These are phyloP conservation scores for Sebastes aleutianus DNA, from an alignment of 2,797 vertebrate species.

Conservation along the genomic window DNA sequence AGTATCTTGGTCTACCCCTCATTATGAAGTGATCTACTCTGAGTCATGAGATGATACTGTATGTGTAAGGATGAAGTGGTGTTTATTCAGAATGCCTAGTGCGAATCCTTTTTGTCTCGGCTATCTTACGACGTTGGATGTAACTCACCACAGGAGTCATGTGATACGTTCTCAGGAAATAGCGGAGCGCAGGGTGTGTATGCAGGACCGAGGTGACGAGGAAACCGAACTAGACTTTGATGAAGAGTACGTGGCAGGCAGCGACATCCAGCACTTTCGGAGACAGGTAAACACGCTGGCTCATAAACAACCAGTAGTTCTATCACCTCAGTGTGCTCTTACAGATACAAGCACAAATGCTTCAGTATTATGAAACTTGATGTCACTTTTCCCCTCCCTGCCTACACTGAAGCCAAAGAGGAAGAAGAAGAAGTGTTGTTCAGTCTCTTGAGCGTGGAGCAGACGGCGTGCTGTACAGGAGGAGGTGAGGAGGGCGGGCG, in stretches of 20 bases:
- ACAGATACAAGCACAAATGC: not conserved
- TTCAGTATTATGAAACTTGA: constrained; percentile 20
- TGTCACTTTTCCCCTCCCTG: not conserved
- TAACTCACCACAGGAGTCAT: not conserved
- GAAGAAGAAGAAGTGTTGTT: constrained; percentile 88
- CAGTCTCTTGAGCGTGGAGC: constrained; percentile 79
- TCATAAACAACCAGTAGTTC: not conserved
- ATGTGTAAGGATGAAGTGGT: not conserved
- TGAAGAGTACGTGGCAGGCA: constrained; percentile 71
- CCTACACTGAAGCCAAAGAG: constrained; percentile 79
- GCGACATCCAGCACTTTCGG: constrained; percentile 68
- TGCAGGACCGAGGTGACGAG: constrained; percentile 61
- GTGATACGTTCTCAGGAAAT: not conserved
- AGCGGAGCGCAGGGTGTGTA: constrained; percentile 77
- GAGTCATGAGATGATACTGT: too few relatives aligned
- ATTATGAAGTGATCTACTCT: not conserved
- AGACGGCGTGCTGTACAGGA: constrained; percentile 35
- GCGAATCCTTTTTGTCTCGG: too few relatives aligned
- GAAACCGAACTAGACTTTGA: constrained; percentile 76
- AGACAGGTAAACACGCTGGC: constrained; percentile 70
- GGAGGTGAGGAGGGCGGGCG: constrained; percentile 73
- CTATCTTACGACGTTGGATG: not conserved
- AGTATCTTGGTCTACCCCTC: not conserved
- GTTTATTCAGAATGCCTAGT: not conserved
- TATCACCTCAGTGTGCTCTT: not conserved